Base-by-base conservation (phyloP, 2,113 vertebrate genomes). In the Pterocles gutturalis region DNA sequence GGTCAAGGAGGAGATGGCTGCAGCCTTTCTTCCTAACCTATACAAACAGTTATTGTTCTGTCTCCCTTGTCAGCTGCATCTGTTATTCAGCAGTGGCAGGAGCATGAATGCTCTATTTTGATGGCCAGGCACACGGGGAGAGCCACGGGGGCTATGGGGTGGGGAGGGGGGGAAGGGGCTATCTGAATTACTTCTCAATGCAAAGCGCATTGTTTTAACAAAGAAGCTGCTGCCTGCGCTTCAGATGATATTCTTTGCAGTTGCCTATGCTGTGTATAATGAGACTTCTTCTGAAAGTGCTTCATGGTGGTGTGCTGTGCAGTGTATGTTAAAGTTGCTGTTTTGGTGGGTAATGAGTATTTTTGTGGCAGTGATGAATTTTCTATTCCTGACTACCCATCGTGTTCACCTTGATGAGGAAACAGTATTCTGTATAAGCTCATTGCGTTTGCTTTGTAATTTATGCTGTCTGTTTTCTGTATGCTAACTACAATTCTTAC, bases 151-250 rank as follows among this genome's bases (percentile, higher is more conserved):
- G 16, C 43, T 36, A 26, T 0, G 1, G n/a, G 26, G 26, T 41
- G 49, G 48, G 48, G 64, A 89, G 26, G 26, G 45, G 49, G 48
- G 48, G 64, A 89, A 64, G 38, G 25, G 33, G 21, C 38, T 76
- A 6, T 83, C 46, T 46, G 80, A 93, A 91, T 91, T 82, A 61
- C 66, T 80, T 66, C 53, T 66, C 41, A 84, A 43, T 75, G 46
- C 3, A 3, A 94, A 89, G 24, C 66, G 21, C 64, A 21, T 93
- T 71, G 64, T 95, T 97, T 90, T 94, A 79, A 82, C 45, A 81
- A 83, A 82, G 66, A 93, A 91, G 49, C 66, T 62, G 11, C 36
- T 65, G 15, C 55, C 69, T 43, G 10, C 36, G 24, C 49, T 82
- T 78, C 48, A 62, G 53, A 18, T 3, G 2, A 61, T 57, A 45